Evolutionary conservation across 1,140 invertebrate species (phyloP).

Genomic region (Cydia strobilella): DNA sequence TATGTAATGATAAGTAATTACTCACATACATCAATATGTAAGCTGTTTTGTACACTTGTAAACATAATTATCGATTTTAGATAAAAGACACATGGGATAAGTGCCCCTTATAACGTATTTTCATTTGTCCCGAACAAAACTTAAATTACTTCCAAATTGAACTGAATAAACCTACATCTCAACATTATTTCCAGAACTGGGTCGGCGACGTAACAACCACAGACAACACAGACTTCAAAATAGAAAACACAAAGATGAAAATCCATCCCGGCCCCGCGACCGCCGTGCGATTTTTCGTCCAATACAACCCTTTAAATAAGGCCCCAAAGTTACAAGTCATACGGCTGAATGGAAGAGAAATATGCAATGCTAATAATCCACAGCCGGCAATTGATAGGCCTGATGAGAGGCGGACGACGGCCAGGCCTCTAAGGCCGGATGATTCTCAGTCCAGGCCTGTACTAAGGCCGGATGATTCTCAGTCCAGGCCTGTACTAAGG

Average conservation of each 20-base stretch:
- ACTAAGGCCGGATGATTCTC: background rate
- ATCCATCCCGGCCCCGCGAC: constrained; percentile 69
- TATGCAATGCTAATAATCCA: constrained; percentile 66
- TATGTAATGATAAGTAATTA: background rate
- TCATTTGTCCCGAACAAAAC: no score
- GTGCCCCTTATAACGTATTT: no score
- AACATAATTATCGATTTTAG: no score
- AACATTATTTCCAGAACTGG: constrained; percentile 62
- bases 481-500: background rate
- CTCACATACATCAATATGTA: no score
- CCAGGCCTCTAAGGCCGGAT: background rate
- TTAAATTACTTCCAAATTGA: no score
- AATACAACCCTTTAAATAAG: constrained; percentile 64
- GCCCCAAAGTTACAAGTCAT: constrained; percentile 60
- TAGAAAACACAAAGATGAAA: constrained; percentile 73
- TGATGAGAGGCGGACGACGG: constrained; percentile 36
- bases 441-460: background rate
- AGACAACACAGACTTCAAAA: constrained; percentile 73
- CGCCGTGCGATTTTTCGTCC: constrained; percentile 68
- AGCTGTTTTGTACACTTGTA: no score
- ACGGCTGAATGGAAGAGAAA: constrained; percentile 68
- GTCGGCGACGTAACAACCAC: constrained; percentile 68
- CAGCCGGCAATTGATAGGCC: constrained; percentile 48
- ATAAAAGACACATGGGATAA: no score
- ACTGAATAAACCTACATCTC: background rate